Evolutionary conservation across 2,113 vertebrate species (phyloP), one percentile per base, ranked within the genome.

Genomic region (Pao palembangensis): DNA sequence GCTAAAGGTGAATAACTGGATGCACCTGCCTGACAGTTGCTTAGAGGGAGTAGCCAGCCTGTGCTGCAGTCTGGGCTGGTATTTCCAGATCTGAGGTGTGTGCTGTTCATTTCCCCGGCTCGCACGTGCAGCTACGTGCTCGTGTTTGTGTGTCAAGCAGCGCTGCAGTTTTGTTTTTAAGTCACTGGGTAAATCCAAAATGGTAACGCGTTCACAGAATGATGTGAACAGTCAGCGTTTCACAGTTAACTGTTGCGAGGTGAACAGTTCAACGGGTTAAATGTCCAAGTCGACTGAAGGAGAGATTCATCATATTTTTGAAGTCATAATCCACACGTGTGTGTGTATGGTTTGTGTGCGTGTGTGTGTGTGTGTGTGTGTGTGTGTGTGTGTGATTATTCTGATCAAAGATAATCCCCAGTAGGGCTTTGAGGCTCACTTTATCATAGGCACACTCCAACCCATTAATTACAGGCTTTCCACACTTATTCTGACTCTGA

Each of bases 81-180:
- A 67, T 76, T 81, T 85, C 79, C 75, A 70, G 73, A 74, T 81
- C 28, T 43, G 46, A 69, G 67, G 76, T 3, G 64, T 74, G 58
- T 34, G 50, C 19, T 38, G 55, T 28, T 28, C 5, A 4, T 28
- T 28, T 4, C 25, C 25, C 11, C 14, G 14, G 18, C 53, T 52
- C 42, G 50, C 25, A 25, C 54, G 20, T 25, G 60, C 61, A 64
- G 38, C 43, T 0, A 6, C 62, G 60, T 47, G 43, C 10, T 17
- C 7, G 8, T 58, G 38, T 61, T 0, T 76, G 47, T 71, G 46
- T 73, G 57, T 61, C 8, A 49, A 52, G 59, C 42, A 50, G 8
- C 0, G 14, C 53, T 21, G 51, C 15, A 58, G 16, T 44, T 44
- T 15, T 44, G 5, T 44, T 44, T 44, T 16, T 44, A 16, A 44